Percentiles rank a stretch among this genome's conserved stretches.
These are phyloP conservation scores for Erythrolamprus reginae DNA, from an alignment of 2,113 vertebrate genomes.

Conservation along the genomic window DNA sequence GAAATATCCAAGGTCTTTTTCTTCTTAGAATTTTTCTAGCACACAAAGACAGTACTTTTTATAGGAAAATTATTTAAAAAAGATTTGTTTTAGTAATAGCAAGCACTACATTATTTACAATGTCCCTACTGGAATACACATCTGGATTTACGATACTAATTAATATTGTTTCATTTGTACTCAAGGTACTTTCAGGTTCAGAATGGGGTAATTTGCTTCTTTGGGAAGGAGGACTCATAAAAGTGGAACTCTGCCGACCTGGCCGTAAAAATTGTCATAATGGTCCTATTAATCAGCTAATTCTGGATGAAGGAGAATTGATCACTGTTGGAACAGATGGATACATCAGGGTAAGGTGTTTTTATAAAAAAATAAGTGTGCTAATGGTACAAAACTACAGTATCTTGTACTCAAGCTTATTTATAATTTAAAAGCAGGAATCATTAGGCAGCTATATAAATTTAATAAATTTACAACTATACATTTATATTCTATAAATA, in stretches of 20 bases:
- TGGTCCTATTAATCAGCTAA: slow-evolving; percentile 79
- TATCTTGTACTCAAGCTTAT: neutral
- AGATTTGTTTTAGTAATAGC: neutral
- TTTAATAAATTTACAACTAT: neutral
- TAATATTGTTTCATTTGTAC: slow-evolving; percentile 4
- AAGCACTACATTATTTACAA: neutral
- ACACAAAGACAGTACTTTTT: neutral
- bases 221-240: slow-evolving; percentile 88
- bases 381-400: neutral
- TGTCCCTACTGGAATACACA: neutral
- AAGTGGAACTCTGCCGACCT: slow-evolving; percentile 81
- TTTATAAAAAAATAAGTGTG: neutral
- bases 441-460: too few species aligned
- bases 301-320: slow-evolving; percentile 84
- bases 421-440: neutral
- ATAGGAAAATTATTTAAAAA: neutral
- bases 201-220: slow-evolving; percentile 93
- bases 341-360: slow-evolving; percentile 77
- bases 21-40: neutral
- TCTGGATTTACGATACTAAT: neutral
- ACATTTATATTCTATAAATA: neutral
- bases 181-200: slow-evolving; percentile 89
- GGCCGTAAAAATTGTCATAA: slow-evolving; percentile 73
- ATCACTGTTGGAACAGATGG: slow-evolving; percentile 85
- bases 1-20: neutral